A percentile compares a stretch with the other conserved stretches of the same genome.
phyloP scores from a whole-genome alignment of 2,797 vertebrate genomes.

The Darevskia nairensis region DNA sequence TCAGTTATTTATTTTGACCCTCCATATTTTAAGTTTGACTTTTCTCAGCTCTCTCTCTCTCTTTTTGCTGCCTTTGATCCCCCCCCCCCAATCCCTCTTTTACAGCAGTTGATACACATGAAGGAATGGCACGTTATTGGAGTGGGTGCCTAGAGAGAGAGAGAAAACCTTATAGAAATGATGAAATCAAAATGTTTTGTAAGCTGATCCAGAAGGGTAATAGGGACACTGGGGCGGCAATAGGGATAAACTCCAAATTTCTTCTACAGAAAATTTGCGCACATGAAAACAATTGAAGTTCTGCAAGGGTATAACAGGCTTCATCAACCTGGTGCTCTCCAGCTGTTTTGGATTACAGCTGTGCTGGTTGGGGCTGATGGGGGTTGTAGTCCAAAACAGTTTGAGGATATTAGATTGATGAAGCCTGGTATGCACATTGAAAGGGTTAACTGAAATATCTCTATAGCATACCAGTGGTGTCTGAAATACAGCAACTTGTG shows the following conservation, averaged over 20 bases:
- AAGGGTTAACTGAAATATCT: neutral
- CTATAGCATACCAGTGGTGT: neutral
- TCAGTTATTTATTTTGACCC: no score
- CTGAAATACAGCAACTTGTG: neutral
- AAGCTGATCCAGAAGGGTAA: neutral
- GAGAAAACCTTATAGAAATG: neutral
- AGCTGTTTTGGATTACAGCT: no score
- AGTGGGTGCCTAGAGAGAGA: neutral
- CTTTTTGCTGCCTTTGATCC: no score
- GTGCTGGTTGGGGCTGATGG: no score
- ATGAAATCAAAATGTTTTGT: conserved; percentile 6
- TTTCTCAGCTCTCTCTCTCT: no score
- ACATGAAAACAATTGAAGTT: neutral
- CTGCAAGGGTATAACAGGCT: conserved; percentile 9
- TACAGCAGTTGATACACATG: neutral
- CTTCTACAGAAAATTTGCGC: neutral
- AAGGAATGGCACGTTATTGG: neutral
- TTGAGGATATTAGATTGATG: no score
- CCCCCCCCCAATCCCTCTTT: neutral
- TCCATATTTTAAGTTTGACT: no score
- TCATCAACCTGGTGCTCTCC: no score
- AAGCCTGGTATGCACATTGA: neutral
- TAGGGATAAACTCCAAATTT: neutral
- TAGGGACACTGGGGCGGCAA: neutral
- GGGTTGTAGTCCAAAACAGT: no score